Evolutionary conservation across 2,888 invertebrate species (phyloP).

Genomic region (Cynaeus angustus): DNA sequence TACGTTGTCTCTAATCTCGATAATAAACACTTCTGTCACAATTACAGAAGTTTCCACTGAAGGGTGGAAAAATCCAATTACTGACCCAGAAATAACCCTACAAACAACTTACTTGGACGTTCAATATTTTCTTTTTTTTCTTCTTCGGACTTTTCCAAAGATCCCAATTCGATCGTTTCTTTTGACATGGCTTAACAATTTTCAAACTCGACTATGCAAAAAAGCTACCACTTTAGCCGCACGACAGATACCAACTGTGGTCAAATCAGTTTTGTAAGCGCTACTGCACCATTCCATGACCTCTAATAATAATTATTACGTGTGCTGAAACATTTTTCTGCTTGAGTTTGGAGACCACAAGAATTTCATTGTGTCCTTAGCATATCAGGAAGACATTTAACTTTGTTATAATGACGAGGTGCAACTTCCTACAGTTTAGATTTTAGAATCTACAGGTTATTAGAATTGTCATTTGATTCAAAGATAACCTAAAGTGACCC

Average conservation of each 20-base stretch:
- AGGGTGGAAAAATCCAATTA: background rate
- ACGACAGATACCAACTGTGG: slow-evolving; percentile 32
- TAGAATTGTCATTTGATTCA: background rate
- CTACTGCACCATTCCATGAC: slow-evolving; percentile 27
- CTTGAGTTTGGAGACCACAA: background rate
- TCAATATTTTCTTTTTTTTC: slow-evolving; percentile 9
- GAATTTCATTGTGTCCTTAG: slow-evolving; percentile 1
- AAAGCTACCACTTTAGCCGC: slow-evolving; percentile 20
- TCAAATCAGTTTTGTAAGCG: slow-evolving; percentile 35
- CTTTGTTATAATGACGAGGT: background rate
- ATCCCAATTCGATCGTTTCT: slow-evolving; percentile 30
- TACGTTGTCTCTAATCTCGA: background rate
- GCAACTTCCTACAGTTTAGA: background rate
- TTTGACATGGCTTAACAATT: slow-evolving; percentile 27
- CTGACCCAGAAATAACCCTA: background rate
- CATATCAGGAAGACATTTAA: slow-evolving; percentile 4
- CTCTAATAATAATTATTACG: slow-evolving; percentile 31
- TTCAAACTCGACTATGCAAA: background rate
- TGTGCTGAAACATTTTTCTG: slow-evolving; percentile 18
- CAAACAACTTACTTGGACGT: slow-evolving; percentile 11
- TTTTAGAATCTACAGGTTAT: background rate
- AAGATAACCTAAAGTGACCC: slow-evolving; percentile 5
- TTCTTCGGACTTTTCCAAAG: slow-evolving; percentile 14
- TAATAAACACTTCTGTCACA: background rate
- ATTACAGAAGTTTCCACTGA: slow-evolving; percentile 4